Evolutionary conservation across 2,888 invertebrate genomes (phyloP), one percentile per base, ranked within the genome.

Genomic region (Miltochrista miniata): DNA sequence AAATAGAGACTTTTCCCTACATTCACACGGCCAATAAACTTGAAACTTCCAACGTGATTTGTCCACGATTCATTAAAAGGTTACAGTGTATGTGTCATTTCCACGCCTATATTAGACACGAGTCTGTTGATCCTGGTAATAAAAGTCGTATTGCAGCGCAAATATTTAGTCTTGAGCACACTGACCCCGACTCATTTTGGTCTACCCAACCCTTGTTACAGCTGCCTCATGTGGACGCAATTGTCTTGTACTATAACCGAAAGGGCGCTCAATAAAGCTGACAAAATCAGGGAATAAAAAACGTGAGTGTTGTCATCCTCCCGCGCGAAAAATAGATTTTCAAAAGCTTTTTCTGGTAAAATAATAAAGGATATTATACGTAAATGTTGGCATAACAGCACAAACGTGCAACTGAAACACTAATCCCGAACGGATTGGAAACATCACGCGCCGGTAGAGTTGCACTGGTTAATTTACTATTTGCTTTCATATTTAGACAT

Each of bases 61-160:
- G 69, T 67, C 56, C 53, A 54, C 60, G 71, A 70, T 76, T 76
- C 72, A 70, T 74, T 76, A 75, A 74, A 77, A 75, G 71, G 72
- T 76, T 74, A 75, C 67, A 48, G 61, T 59, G 61, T 56, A 53
- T 24, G 59, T 67, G 70, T 67, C 61, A 69, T 72, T 62, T 60
- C 66, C 68, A 68, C 70, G 72, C 70, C 77, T 77, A 76, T 74
- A 72, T 80, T 76, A 68, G 69, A 71, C 65, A 72, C 71, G 70
- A 76, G 70, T 74, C 71, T 81, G 83, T 82, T 82, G 83, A 81
- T 84, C 81, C 80, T 70, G 72, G 81, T 81, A 86, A 87, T 87
- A 88, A 87, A 89, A 80, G 78, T 76, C 79, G 81, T 85, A 87
- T 85, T 84, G 83, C 85, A 80, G 76, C 74, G 78, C 85, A 87